These are phyloP conservation scores for Fringilla coelebs DNA, from an alignment of 2,797 vertebrate species.

Conservation along the genomic window DNA sequence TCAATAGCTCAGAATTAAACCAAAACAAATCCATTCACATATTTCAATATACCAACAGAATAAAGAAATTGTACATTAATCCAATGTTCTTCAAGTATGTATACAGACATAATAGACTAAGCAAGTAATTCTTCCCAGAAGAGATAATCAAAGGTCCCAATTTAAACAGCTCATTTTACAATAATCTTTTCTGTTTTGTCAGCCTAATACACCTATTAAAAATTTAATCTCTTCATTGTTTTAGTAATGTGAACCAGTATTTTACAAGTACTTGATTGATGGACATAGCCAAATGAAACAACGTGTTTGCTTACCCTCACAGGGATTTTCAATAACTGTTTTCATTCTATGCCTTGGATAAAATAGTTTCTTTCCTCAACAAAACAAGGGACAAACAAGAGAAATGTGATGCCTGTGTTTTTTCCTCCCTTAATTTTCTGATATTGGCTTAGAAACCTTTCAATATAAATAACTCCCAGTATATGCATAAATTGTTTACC, in stretches of 20 bases:
- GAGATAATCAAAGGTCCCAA: constrained; percentile 32
- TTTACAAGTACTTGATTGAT: constrained; percentile 5
- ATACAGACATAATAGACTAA: background rate
- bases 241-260: constrained; percentile 12
- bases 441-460: background rate
- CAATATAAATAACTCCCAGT: background rate
- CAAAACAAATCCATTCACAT: background rate
- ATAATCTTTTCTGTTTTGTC: constrained; percentile 1
- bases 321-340: constrained; percentile 11
- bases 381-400: background rate
- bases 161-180: constrained; percentile 30
- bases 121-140: constrained; percentile 14
- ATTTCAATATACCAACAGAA: constrained; percentile 11
- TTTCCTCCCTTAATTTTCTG: background rate
- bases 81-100: background rate
- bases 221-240: constrained; percentile 41
- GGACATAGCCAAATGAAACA: background rate
- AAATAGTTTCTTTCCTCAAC: background rate
- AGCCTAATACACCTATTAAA: constrained; percentile 1
- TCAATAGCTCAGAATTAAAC: background rate
- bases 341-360: background rate
- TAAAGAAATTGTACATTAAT: constrained; percentile 16
- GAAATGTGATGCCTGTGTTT: background rate
- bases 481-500: background rate
- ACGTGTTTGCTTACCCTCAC: background rate